Base-by-base conservation (phyloP, 2,888 invertebrate species). In the Plagodis pulveraria region DNA sequence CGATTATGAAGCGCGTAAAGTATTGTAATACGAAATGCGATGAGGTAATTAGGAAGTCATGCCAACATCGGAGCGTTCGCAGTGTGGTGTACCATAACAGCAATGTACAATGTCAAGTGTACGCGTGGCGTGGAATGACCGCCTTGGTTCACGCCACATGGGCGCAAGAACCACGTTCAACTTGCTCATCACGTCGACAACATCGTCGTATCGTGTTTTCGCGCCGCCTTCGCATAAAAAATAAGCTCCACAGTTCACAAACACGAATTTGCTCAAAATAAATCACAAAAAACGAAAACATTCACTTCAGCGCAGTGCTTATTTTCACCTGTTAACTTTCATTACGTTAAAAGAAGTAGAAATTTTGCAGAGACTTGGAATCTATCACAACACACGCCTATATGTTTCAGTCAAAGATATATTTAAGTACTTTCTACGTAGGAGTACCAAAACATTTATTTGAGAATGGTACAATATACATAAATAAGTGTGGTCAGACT, bases 31-130 rank as follows among this genome's bases (percentile, higher is more conserved):
- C 48, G 50, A 60, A 59, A 58, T 51, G 36, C 45, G 69, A 67
- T 84, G 84, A 85, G 74, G 81, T 80, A 78, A 84, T 72, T 69
- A 69, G 70, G 60, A 67, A 80, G 80, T 77, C 76, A 85, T 81
- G 83, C 78, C 79, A 83, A 79, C 77, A 69, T 67, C 72, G 72
- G 51, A 62, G 60, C 51, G 54, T 59, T 63, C 57, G 57, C 59
- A 11, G 34, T 69, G 73, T 74, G 75, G 36, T 36, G 76, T 56
- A 62, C 50, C 57, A 58, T 78, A 81, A 80, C 81, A 81, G 78
- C 73, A 67, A 68, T 69, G 67, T 65, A 80, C 89, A 91, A 89
- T 89, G 90, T 90, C 89, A 89, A 90, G 89, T 84, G 77, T 87
- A 89, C 68, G 70, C 45, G 38, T 22, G 22, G 22, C 22, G 22